phyloP scores from a whole-genome alignment of 2,113 vertebrate species.

The Eulemur macaco region DNA sequence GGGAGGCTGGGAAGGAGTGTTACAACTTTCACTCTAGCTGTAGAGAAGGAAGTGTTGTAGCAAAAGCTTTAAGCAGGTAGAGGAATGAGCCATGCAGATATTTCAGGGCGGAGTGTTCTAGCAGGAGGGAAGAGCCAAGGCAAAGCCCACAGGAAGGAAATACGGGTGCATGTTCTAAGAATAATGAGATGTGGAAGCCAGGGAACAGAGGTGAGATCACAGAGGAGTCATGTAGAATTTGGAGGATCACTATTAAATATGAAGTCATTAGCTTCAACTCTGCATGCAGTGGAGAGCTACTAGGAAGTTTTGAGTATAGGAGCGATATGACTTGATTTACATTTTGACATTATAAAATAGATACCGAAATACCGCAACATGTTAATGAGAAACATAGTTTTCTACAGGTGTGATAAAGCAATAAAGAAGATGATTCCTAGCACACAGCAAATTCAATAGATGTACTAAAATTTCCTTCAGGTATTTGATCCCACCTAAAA shows the following conservation, averaged over 20 bases:
- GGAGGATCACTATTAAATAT: neutral
- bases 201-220: neutral
- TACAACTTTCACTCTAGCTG: neutral
- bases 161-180: neutral
- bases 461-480: neutral
- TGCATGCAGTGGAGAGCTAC: neutral
- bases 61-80: neutral
- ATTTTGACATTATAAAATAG: neutral
- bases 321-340: neutral
- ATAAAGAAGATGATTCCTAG: neutral
- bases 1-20: neutral
- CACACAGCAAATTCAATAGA: neutral
- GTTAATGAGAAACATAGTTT: neutral
- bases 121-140: neutral
- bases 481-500: neutral
- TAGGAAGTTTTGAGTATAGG: neutral
- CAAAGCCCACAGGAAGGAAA: neutral
- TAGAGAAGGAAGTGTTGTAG: neutral
- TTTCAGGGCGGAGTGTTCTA: neutral
- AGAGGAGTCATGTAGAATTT: fast-evolving
- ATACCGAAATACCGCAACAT: neutral
- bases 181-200: neutral
- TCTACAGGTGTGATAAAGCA: neutral
- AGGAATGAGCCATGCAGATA: neutral
- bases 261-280: neutral